Evolutionary conservation across 2,113 vertebrate genomes (phyloP).

Genomic region (Rhinolophus ferrumequinum): DNA sequence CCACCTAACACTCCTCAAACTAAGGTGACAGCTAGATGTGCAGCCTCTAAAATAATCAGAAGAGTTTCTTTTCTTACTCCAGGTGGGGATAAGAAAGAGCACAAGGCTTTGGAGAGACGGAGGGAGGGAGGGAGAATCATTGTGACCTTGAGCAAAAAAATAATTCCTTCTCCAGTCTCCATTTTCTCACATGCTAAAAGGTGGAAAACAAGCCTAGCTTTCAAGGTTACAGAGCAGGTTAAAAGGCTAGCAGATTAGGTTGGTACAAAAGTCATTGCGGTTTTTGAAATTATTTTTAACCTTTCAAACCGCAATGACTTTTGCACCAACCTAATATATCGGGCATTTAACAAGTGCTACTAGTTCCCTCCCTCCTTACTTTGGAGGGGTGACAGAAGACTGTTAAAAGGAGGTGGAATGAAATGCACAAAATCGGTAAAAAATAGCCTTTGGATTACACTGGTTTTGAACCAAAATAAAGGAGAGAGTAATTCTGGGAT

Average conservation of each 20-base stretch:
- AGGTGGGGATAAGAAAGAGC: neutral
- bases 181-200: neutral
- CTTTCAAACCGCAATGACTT: too few species aligned
- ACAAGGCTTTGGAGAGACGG: neutral
- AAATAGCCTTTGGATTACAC: neutral
- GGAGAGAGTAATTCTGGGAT: neutral
- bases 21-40: neutral
- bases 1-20: neutral
- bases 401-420: neutral
- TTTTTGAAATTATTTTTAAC: too few species aligned
- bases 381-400: neutral
- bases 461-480: neutral
- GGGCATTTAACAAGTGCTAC: neutral
- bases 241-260: neutral
- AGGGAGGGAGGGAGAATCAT: neutral
- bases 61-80: neutral
- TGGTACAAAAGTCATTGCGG: too few species aligned
- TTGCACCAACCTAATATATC: neutral
- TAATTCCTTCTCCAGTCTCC: neutral
- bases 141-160: neutral
- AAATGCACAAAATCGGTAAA: conserved; percentile 36
- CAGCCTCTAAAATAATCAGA: neutral
- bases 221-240: neutral
- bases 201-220: neutral
- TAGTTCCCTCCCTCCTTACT: neutral